Evolutionary conservation across 2,113 vertebrate genomes (phyloP).

Genomic region (Hemibagrus wyckioides): DNA sequence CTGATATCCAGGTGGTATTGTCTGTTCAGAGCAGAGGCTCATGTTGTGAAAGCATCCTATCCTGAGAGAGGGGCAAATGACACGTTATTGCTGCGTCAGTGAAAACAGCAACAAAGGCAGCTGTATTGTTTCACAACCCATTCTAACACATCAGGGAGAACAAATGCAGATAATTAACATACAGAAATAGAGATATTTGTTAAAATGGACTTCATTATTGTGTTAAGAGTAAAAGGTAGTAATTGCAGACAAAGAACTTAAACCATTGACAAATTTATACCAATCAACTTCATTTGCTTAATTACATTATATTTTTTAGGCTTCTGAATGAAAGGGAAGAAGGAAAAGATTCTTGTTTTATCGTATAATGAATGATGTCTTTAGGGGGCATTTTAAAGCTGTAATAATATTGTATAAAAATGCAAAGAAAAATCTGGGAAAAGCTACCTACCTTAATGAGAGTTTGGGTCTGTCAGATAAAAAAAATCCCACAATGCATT

Average conservation of each 20-base stretch:
- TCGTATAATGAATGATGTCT: background rate
- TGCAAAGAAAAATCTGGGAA: background rate
- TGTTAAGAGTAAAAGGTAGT: background rate
- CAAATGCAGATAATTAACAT: background rate
- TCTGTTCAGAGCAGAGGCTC: constrained; percentile 29
- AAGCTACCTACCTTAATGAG: background rate
- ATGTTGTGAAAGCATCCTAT: constrained; percentile 16
- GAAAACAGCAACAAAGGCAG: constrained; percentile 42
- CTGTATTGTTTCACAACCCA: background rate
- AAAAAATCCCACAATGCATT: background rate
- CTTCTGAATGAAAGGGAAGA: background rate
- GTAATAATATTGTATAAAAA: background rate
- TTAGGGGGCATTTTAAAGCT: background rate
- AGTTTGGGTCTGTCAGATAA: background rate
- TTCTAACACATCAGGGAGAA: background rate
- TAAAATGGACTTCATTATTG: background rate
- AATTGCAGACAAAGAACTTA: background rate
- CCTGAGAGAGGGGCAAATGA: constrained; percentile 8
- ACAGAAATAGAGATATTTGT: background rate
- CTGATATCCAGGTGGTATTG: constrained; percentile 4
- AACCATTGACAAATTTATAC: background rate
- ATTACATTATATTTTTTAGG: background rate
- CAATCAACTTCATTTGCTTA: background rate
- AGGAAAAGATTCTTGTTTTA: background rate
- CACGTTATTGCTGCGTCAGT: constrained; percentile 33